phyloP scores from a whole-genome alignment of 2,888 invertebrate genomes.

The Zaprionus lineosus region DNA sequence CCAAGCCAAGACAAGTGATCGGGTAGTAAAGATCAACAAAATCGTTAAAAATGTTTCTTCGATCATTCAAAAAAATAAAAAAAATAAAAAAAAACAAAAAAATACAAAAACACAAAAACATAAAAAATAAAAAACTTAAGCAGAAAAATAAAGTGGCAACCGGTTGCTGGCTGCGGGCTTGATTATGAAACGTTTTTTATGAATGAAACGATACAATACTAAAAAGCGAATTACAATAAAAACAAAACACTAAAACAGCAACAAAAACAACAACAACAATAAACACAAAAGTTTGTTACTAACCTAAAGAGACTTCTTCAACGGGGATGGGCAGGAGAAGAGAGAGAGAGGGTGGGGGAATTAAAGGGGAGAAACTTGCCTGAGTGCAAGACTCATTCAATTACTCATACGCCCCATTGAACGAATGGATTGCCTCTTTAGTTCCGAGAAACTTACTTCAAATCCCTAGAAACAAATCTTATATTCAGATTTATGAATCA shows the following conservation, averaged over 20 bases:
- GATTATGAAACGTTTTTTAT: conserved; percentile 67
- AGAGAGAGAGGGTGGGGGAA: background rate
- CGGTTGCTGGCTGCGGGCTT: conserved; percentile 45
- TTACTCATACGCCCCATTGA: conserved; percentile 62
- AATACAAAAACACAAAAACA: conserved; percentile 20
- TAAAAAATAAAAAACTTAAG: too few species aligned
- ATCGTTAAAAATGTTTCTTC: conserved; percentile 68
- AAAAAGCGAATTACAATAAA: background rate
- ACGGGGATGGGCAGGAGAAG: background rate
- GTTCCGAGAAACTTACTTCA: conserved; percentile 54
- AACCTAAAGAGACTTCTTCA: conserved; percentile 35
- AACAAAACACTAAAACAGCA: conserved; percentile 5
- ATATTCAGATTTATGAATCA: conserved; percentile 41
- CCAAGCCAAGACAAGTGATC: conserved; percentile 65
- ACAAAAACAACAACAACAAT: conserved; percentile 7
- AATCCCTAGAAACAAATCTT: conserved; percentile 14
- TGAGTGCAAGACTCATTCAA: too few species aligned
- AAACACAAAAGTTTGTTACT: conserved; percentile 22
- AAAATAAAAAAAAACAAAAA: conserved; percentile 18
- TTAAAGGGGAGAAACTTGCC: too few species aligned
- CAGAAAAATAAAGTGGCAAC: conserved; percentile 34
- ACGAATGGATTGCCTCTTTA: conserved; percentile 10
- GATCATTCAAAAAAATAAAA: conserved; percentile 57
- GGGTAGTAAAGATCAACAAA: conserved; percentile 65
- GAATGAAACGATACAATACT: conserved; percentile 54